Evolutionary conservation across 2,113 vertebrate species (phyloP).

Genomic region (Gymnobelideus leadbeateri): DNA sequence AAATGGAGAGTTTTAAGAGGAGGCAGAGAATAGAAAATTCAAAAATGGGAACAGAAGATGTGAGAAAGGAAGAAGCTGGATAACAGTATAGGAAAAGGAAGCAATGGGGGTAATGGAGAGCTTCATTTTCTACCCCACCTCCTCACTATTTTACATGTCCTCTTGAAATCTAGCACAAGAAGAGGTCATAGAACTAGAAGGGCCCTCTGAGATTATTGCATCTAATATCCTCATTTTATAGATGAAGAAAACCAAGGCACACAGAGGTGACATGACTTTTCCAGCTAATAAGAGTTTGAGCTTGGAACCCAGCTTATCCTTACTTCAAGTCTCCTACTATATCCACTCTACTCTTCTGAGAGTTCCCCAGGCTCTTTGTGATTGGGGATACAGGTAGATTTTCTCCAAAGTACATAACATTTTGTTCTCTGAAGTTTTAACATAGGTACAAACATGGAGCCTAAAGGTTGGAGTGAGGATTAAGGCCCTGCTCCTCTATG

Average conservation of each 20-base stretch:
- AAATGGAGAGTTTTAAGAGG: background rate
- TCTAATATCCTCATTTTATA: constrained; percentile 4
- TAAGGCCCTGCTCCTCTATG: background rate
- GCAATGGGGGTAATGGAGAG: background rate
- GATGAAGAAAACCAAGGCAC: constrained; percentile 19
- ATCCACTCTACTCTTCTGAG: constrained; percentile 16
- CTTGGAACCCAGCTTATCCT: background rate
- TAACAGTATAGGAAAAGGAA: background rate
- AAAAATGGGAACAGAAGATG: background rate
- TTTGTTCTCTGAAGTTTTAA: background rate
- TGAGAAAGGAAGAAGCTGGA: background rate
- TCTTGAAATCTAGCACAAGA: background rate
- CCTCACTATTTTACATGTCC: background rate
- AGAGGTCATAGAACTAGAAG: background rate
- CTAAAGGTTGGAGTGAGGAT: background rate
- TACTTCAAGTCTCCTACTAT: background rate
- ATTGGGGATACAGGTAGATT: background rate
- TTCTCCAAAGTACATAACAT: background rate
- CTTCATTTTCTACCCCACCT: background rate
- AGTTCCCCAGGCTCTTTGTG: background rate
- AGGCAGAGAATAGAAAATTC: background rate
- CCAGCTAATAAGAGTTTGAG: background rate
- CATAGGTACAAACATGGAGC: background rate
- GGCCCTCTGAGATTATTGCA: background rate
- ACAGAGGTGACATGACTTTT: background rate